Evolutionary conservation across 2,888 invertebrate genomes (phyloP), one percentile per base, ranked within the genome.

Genomic region (Lasioglossum marginatum): DNA sequence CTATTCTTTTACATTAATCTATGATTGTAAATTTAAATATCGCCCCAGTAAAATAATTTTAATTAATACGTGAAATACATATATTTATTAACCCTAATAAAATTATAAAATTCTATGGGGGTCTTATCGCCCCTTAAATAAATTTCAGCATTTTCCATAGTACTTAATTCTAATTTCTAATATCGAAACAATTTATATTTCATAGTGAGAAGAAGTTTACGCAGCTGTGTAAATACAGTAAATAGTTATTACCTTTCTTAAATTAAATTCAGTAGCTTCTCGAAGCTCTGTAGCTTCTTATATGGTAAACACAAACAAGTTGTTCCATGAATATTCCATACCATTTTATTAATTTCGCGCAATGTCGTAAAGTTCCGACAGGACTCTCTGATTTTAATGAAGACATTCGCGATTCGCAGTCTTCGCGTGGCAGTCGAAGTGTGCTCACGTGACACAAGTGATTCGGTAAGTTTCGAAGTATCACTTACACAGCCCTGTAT

Each of bases 371-470:
- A n/a, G 10, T 37, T 23, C 10, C 10, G 4, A 23, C 23, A 23
- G 12, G 37, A 37, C 4, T 10, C 12, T 34, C 37, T 43, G n/a
- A n/a, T 23, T 45, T 14, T 16, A 23, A 74, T 60, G 60, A 73
- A 68, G 40, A 60, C 40, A 73, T 74, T 72, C 34, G 77, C 12
- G 37, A 45, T 43, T 8, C 31, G 60, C 4, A 16, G 72, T 43
- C 57, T 72, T 57, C 68, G 43, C 66, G 43, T 27, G 66, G 82
- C 23, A 66, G 57, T 27, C 43, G 31, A 45, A 52, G 8, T 43
- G 71, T 34, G 72, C 66, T 82, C 82, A 73, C 83, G 82, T 77
- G 83, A 77, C 68, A 48, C 57, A 82, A 63, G 77, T 66, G 77
- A 77, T 83, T 83, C 60, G 14, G 10, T 60, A 77, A 84, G 60